Percentiles rank a stretch among this genome's conserved stretches.
These are phyloP conservation scores for Anthoptus insignis DNA, from an alignment of 2,888 invertebrate genomes.

Conservation along the genomic window DNA sequence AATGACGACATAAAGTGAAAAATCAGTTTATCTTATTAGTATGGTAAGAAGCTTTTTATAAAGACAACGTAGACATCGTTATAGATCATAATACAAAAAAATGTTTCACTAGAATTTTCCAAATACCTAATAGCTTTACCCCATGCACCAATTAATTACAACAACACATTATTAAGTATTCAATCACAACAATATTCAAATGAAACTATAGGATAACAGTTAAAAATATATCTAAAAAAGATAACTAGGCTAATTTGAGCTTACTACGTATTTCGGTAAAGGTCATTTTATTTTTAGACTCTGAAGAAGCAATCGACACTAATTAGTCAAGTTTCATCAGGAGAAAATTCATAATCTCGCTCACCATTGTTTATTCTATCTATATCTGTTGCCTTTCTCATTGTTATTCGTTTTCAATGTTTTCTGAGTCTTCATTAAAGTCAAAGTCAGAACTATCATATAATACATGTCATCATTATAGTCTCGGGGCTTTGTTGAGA, in stretches of 20 bases:
- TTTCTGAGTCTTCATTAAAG: neutral
- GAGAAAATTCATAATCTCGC: neutral
- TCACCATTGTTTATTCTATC: slow-evolving; percentile 15
- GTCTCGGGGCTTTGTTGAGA: neutral
- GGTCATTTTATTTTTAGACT: neutral
- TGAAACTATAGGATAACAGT: no score
- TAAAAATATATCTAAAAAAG: no score
- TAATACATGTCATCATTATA: neutral
- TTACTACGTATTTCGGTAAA: neutral
- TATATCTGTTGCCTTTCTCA: slow-evolving; percentile 6
- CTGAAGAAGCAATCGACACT: neutral
- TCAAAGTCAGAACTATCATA: neutral
- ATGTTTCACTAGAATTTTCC: no score
- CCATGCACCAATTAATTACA: no score
- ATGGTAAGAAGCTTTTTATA: no score
- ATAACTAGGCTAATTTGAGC: neutral
- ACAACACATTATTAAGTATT: no score
- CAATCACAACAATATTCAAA: no score
- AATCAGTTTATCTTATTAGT: no score
- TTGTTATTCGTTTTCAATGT: neutral
- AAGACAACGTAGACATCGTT: no score
- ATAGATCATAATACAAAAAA: no score
- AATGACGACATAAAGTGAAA: no score
- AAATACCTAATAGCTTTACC: no score
- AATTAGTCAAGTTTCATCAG: neutral